phyloP scores from a whole-genome alignment of 2,797 vertebrate genomes.

The Clamator glandarius region DNA sequence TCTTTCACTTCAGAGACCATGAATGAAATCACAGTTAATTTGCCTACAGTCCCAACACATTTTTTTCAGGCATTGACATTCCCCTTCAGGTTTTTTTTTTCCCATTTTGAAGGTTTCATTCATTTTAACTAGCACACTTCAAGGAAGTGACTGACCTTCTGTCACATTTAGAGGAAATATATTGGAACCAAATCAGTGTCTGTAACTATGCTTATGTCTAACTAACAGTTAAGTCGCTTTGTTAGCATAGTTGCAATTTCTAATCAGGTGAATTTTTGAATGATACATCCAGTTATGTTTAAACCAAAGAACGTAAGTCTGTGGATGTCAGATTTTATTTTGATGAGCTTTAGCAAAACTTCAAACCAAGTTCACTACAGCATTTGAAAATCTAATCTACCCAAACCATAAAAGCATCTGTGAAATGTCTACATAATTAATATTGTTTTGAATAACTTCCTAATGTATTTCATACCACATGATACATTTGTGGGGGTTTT shows the following conservation, averaged over 20 bases:
- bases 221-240: neutral
- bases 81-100: neutral
- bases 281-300: neutral
- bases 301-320: neutral
- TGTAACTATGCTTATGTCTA: neutral
- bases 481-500: too few species aligned
- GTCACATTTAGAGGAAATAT: neutral
- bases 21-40: neutral
- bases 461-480: neutral
- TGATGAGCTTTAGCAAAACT: neutral
- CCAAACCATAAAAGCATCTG: neutral
- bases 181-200: neutral
- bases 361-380: neutral
- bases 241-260: neutral
- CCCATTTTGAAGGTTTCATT: neutral
- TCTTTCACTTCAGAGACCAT: neutral
- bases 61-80: neutral
- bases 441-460: neutral
- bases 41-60: neutral
- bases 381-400: neutral
- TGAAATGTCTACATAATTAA: neutral
- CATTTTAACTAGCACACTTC: neutral
- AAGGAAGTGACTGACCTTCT: neutral
- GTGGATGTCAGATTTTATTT: neutral
- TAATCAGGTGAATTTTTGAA: neutral